Evolutionary conservation across 1,140 invertebrate species (phyloP).

Genomic region (Goniozus legneri): DNA sequence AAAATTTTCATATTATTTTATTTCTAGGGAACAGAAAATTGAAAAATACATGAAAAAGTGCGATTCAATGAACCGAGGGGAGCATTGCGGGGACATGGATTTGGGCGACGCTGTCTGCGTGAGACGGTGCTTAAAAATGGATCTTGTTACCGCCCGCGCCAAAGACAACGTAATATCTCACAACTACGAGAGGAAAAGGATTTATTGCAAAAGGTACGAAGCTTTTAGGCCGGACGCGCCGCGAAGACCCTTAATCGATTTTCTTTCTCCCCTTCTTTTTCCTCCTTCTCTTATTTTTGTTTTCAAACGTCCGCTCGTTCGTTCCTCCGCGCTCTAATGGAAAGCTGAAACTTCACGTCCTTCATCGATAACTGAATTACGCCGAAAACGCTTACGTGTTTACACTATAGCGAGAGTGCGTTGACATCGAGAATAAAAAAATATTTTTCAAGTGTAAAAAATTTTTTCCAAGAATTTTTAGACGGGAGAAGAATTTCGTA

Average conservation of each 20-base stretch:
- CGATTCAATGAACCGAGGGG: too few species aligned
- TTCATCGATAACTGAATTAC: slow-evolving; percentile 38
- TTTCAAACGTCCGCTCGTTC: slow-evolving; percentile 12
- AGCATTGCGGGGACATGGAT: too few species aligned
- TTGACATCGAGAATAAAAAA: slow-evolving; percentile 10
- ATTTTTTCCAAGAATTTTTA: too few species aligned
- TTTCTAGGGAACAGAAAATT: too few species aligned
- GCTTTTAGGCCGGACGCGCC: slow-evolving; percentile 30
- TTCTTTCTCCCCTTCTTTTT: slow-evolving; percentile 16
- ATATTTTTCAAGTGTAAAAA: neutral
- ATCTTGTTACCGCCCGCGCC: slow-evolving; percentile 11
- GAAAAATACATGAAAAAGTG: too few species aligned
- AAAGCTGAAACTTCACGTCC: slow-evolving; percentile 31
- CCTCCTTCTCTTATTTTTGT: too few species aligned
- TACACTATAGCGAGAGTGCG: neutral
- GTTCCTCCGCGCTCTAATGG: slow-evolving; percentile 20
- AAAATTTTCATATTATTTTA: too few species aligned
- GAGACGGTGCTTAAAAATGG: slow-evolving; percentile 11
- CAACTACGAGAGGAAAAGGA: slow-evolving; percentile 15
- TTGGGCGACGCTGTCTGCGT: too few species aligned
- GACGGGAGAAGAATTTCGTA: too few species aligned
- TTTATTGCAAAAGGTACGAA: slow-evolving; percentile 26
- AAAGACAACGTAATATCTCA: slow-evolving; percentile 24
- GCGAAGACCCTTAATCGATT: slow-evolving; percentile 34
- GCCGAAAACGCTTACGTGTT: slow-evolving; percentile 30